phyloP scores from a whole-genome alignment of 2,797 vertebrate genomes.

The Lacerta agilis region DNA sequence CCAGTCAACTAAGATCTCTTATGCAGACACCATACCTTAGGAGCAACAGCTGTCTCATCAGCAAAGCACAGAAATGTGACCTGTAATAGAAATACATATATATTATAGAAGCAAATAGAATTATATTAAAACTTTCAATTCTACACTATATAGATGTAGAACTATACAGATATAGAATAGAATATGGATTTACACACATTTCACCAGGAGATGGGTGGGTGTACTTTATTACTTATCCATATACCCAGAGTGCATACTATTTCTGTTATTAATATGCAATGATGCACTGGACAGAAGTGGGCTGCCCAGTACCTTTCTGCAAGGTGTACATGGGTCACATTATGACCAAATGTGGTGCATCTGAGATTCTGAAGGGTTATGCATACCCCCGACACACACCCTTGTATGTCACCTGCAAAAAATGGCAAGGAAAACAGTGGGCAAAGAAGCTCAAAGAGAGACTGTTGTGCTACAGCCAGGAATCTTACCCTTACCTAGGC shows the following conservation, averaged over 20 bases:
- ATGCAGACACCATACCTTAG: constrained; percentile 71
- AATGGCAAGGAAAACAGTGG: background rate
- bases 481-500: background rate
- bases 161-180: no score
- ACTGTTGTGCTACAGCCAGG: background rate
- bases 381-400: background rate
- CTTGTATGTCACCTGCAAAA: background rate
- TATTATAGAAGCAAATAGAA: background rate
- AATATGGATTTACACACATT: background rate
- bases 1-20: background rate
- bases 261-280: background rate
- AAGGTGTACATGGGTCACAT: background rate
- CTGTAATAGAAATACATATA: constrained; percentile 70
- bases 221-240: background rate
- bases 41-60: constrained; percentile 69
- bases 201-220: background rate
- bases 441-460: background rate
- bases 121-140: background rate
- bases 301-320: background rate
- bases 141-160: no score
- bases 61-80: constrained; percentile 80
- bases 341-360: background rate
- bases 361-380: background rate
- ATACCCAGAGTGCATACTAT: background rate
- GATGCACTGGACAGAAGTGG: background rate